These are phyloP conservation scores for Pristionchus pacificus DNA, from an alignment of 1,140 invertebrate species.

Conservation along the genomic window DNA sequence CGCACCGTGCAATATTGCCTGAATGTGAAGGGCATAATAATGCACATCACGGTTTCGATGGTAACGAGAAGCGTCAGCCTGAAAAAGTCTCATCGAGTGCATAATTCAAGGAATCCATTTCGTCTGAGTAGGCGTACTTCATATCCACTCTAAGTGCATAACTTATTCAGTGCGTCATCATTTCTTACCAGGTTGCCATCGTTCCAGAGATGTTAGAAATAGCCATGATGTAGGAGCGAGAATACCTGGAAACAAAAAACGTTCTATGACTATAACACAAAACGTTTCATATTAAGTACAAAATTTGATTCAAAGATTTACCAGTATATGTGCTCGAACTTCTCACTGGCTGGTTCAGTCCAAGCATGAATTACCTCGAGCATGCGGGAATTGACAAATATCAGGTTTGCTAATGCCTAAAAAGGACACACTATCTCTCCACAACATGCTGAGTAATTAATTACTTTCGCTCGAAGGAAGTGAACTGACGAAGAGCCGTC, in stretches of 20 bases:
- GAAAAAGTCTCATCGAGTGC: no score
- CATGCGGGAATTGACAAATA: constrained; percentile 50
- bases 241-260: no score
- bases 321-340: constrained; percentile 51
- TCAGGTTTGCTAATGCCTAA: constrained; percentile 46
- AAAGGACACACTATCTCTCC: background rate
- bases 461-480: constrained; percentile 48
- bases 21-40: constrained; percentile 48
- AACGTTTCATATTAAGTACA: no score
- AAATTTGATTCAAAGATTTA: no score
- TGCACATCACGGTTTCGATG: constrained; percentile 50
- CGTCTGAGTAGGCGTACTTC: no score
- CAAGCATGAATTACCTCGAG: constrained; percentile 51
- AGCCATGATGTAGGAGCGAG: constrained; percentile 49
- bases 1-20: constrained; percentile 48
- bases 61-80: constrained; percentile 50
- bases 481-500: constrained; percentile 48
- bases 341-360: constrained; percentile 16
- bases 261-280: no score
- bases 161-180: no score
- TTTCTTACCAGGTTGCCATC: constrained; percentile 52
- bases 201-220: constrained; percentile 53
- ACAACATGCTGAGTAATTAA: background rate
- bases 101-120: no score
- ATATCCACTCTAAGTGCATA: no score